Base-by-base conservation (phyloP, 2,113 vertebrate species). In the Oncorhynchus mykiss region DNA sequence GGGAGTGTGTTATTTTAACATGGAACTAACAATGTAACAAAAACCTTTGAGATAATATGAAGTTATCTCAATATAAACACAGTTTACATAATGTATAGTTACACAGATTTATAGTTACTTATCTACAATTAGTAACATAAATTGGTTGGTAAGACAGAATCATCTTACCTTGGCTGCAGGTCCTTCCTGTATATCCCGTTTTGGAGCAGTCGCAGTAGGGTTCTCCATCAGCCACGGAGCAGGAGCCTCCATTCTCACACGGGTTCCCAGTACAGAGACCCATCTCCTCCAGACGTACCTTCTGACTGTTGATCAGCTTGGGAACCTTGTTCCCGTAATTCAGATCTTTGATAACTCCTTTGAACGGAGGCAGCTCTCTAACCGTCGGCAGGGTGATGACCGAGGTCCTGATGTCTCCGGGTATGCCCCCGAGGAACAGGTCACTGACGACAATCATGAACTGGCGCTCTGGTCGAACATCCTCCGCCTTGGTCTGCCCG, bases 391-490 rank as follows among this genome's bases (percentile, higher is more conserved):
- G 91, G 27, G 97, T 99, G 87, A 99, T 92, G 59, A 95, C 94
- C 3, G 95, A 93, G 5, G 91, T 87, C 39, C 97, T 95, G 48
- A 99, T 96, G 88, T 99, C 96, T 49, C 90, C 78, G 0, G 97
- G 97, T 16, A 99, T 91, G 14, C 97, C 97, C 3, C 97, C 97
- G 0, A 99, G 82, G 75, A 99, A 99, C 62, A 99, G 94, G 90
- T 99, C 96, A 27, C 97, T 99, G 81, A 98, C 92, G 0, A 99
- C 96, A 86, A 96, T 97, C 97, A 99, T 98, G 74, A 96, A 93
- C 84, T 97, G 96, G 72, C 96, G 88, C 27, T 96, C 95, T 0
- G 96, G 92, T 60, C 93, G 94, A 71, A 99, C 96, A 80, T 98
- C 95, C 0, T 91, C 94, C 0, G 93, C 80, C 82, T 93, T 95